Evolutionary conservation across 2,797 vertebrate species (phyloP), one percentile per base, ranked within the genome.

Genomic region (Poeciliopsis gracilis): DNA sequence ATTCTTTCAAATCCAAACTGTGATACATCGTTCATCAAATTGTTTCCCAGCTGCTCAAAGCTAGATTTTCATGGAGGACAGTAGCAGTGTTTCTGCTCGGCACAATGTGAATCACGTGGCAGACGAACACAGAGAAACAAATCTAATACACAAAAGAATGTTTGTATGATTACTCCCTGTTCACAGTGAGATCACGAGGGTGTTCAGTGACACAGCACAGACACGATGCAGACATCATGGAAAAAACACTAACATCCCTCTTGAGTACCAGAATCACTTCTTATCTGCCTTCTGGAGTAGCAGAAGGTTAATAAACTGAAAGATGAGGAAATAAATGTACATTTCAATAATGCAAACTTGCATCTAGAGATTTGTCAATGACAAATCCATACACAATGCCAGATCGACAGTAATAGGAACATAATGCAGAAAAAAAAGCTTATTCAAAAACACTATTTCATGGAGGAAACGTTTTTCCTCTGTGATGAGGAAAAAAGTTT

Each of bases 61-160:
- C 59, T 16, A 12, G 46, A 77, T 38, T 57, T 63, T 47, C 59
- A 0, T 4, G 28, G 49, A 76, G 72, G 46, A 81, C 15, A 33
- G 78, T 2, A 5, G 77, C 74, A 66, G 73, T 77, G 77, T 72
- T 41, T 78, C 79, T 43, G 81, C 36, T 72, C 9, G 6, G 70
- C 81, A 81, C 82, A 87, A 84, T 47, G 85, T 72, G 87, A 82
- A 70, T 89, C 88, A 91, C 66, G 45, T 43, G 73, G 78, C 76
- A 66, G 88, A 87, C 53, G 4, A 75, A 85, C 18, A 69, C 75
- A 63, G 74, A 47, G 80, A 87, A 80, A 86, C 89, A 51, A 82
- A 89, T 82, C 72, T 49, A 82, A 90, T 82, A 79, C 81, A 95
- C 91, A 93, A 94, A 89, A 84, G 75, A 82, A 78, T 73, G 78